phyloP scores from a whole-genome alignment of 2,888 invertebrate species.

The Campaea margaritaria region DNA sequence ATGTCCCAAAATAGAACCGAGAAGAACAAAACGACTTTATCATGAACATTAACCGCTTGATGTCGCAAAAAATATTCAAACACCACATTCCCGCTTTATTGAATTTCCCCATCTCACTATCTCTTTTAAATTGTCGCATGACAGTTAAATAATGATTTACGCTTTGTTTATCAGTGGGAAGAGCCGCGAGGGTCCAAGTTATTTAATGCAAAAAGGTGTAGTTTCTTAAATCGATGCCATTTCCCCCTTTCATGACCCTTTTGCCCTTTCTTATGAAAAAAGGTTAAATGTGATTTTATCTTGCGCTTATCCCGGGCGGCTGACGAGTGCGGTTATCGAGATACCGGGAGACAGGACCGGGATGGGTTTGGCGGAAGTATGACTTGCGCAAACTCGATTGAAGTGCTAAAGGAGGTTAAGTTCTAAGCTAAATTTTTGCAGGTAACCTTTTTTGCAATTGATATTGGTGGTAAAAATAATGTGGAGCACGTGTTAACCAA shows the following conservation, averaged over 20 bases:
- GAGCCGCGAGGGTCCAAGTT: conserved; percentile 19
- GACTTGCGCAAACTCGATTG: conserved; percentile 2
- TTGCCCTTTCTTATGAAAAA: conserved; percentile 37
- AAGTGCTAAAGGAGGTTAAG: neutral
- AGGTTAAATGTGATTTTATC: conserved; percentile 41
- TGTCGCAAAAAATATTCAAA: conserved; percentile 34
- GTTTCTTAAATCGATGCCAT: conserved; percentile 37
- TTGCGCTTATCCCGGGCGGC: conserved; percentile 26
- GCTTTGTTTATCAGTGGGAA: conserved; percentile 37
- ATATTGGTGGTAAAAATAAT: no score
- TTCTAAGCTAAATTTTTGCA: no score
- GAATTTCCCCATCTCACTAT: conserved; percentile 34
- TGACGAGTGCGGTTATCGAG: conserved; percentile 23
- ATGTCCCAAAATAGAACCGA: conserved; percentile 10
- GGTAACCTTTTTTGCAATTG: no score
- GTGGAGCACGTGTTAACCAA: no score
- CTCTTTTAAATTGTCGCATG: conserved; percentile 30
- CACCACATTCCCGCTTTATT: conserved; percentile 30
- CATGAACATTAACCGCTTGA: conserved; percentile 36
- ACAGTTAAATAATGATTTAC: conserved; percentile 39
- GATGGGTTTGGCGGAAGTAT: conserved; percentile 11
- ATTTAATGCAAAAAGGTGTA: conserved; percentile 28
- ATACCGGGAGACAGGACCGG: conserved; percentile 17
- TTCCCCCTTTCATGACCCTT: conserved; percentile 35
- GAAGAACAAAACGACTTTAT: conserved; percentile 26